Base-by-base conservation (phyloP, 2,888 invertebrate species). In the Eupithecia pulchellata region DNA sequence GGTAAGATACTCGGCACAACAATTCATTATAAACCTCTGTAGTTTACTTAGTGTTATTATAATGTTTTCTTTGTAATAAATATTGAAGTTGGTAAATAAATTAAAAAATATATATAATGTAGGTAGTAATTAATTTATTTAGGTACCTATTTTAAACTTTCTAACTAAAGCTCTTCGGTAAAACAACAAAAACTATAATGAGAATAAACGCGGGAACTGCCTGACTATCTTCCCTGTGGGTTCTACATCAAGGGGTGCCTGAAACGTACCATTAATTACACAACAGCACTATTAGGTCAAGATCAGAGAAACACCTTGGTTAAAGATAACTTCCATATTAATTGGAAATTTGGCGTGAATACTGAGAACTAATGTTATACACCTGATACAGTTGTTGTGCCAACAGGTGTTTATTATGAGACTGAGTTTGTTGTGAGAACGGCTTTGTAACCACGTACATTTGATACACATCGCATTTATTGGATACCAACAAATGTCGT, bases 341-440 rank as follows among this genome's bases (percentile, higher is more conserved):
- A 65, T 69, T 52, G 60, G 36, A 34, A 27, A 39, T 64, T 64
- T 58, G 57, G 68, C 57, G 58, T 27, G 58, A 32, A 69, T 34
- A 52, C 11, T 58, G 20, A 42, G 36, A 27, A 69, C 65, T 65
- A 61, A 69, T 65, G 64, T 5, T 65, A 60, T 52, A 58, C 62
- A 71, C 58, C 66, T 67, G 64, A 72, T 68, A n/a, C 66, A 60
- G 69, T 55, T 62, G 67, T 71, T 70, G 71, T 65, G 72, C 73
- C 70, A 75, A 73, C 68, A 63, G 34, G 52, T 69, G 60, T 68
- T 64, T 71, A 68, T 64, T 68, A 68, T 66, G 69, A 69, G 61
- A 68, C 55, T 61, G 29, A 20, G 34, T 61, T 25, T 61, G 34
- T 61, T 25, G n/a, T 32, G 4, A 34, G 13, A 25, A n/a, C 13